Evolutionary conservation across 1,140 invertebrate species (phyloP), one percentile per base, ranked within the genome.

Genomic region (Rhagoletis zephyria): DNA sequence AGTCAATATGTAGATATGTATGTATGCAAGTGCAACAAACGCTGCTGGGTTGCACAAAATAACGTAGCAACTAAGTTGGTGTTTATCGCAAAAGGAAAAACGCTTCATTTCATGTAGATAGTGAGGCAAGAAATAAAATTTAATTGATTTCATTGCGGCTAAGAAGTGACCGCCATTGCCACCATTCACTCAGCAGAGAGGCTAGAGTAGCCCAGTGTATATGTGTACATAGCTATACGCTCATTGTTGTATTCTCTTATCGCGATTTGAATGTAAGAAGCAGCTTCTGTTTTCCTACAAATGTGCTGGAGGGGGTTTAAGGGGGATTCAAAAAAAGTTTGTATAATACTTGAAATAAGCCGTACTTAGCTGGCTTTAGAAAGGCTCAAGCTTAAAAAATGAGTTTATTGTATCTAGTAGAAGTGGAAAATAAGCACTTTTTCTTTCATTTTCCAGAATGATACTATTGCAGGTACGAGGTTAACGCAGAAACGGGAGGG

Each of bases 61-160:
- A 56, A 10, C n/a, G 40, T 14, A 14, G 67, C 67, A 74, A 74
- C 67, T 74, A 74, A 74, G 67, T 74, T 74, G 67, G 40, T 42
- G 42, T 74, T 74, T 74, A 74, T 45, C 67, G 67, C 67, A 74
- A 6, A 74, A 48, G 45, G 67, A 45, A 74, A 74, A 74, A 48
- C 67, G 67, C 45, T 74, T 74, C 67, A 74, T 74, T 74, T 74
- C 67, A 7, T 48, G 30, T 10, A 19, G 64, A 74, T 74, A 74
- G 67, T 63, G 40, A 45, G n/a, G 67, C 14, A 48, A 74, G 14
- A 74, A 74, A 74, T 48, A 48, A 74, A 74, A 74, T 74, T 74
- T 74, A 74, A 74, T 74, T 74, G 67, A 74, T 74, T 74, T 74
- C 42, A 74, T 74, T 5, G 67, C 45, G 67, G 67, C 67, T 74